phyloP scores from a whole-genome alignment of 2,113 vertebrate species.

The Pelobates fuscus region DNA sequence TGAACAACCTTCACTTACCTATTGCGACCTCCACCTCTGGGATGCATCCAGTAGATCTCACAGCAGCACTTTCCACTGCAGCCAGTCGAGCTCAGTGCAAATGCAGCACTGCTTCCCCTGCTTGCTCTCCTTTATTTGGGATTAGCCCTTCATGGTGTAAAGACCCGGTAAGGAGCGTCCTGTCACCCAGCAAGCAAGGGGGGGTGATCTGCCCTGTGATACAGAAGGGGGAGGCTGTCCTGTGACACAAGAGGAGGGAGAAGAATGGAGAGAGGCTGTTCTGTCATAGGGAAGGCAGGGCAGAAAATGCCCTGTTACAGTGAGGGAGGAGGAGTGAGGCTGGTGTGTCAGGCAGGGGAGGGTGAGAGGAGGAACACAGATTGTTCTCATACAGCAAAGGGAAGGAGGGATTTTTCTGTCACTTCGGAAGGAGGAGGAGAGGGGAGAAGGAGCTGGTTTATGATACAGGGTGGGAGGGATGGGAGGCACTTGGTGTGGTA shows the following conservation, averaged over 20 bases:
- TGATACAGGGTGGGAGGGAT: not conserved
- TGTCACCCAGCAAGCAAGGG: conserved; percentile 37
- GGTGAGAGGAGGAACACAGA: not conserved
- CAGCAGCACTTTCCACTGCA: not conserved
- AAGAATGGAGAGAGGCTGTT: not conserved
- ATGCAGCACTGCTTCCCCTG: not conserved
- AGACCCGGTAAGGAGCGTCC: conserved; percentile 40
- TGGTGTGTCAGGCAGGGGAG: conserved; percentile 1
- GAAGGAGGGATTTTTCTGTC: conserved; percentile 7
- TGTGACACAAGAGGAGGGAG: conserved; percentile 26
- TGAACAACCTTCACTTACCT: conserved; percentile 24
- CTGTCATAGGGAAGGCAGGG: not conserved
- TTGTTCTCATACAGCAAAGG: not conserved
- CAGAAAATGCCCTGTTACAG: not conserved
- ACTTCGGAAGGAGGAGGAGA: not conserved
- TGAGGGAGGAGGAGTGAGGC: not conserved
- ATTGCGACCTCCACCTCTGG: conserved; percentile 18
- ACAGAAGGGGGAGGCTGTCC: conserved; percentile 28
- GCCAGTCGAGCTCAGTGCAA: not conserved
- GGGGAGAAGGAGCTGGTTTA: not conserved
- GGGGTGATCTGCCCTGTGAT: conserved; percentile 25
- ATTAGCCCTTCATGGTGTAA: conserved; percentile 36
- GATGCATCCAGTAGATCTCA: conserved; percentile 25
- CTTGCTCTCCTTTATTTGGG: not conserved
- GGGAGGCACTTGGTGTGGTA: not conserved